Evolutionary conservation across 2,888 invertebrate species (phyloP).

Genomic region (Tenthredo livida): DNA sequence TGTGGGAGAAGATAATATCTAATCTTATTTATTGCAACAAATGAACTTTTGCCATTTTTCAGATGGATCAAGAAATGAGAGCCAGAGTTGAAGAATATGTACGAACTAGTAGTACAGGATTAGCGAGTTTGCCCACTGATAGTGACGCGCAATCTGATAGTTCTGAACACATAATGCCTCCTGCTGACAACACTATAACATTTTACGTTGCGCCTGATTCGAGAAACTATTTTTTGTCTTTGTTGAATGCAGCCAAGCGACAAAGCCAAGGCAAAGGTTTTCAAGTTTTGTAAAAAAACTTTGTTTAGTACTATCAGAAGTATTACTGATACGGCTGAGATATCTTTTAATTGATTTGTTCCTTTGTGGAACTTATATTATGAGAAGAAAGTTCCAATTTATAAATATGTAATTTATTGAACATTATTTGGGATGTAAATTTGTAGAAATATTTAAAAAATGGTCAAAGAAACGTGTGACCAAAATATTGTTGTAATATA

Average conservation of each 20-base stretch:
- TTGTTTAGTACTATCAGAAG: constrained; percentile 8
- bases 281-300: constrained; percentile 76
- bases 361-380: background rate
- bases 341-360: background rate
- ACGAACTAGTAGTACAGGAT: constrained; percentile 75
- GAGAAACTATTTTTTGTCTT: constrained; percentile 80
- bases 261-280: constrained; percentile 80
- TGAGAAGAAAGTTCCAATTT: constrained; percentile 4
- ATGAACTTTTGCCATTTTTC: constrained; percentile 40
- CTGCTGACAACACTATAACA: constrained; percentile 70
- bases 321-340: background rate
- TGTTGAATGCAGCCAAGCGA: constrained; percentile 80
- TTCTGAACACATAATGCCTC: constrained; percentile 64
- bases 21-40: background rate
- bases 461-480: constrained; percentile 12
- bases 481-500: constrained; percentile 36
- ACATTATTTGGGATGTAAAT: constrained; percentile 43
- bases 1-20: background rate
- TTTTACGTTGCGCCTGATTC: constrained; percentile 73
- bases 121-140: constrained; percentile 72
- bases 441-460: constrained; percentile 24
- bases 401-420: constrained; percentile 44
- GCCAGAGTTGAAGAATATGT: constrained; percentile 81
- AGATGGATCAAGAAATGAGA: constrained; percentile 80
- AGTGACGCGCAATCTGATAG: constrained; percentile 72